A percentile compares a stretch with the other conserved stretches of the same genome.
Evolutionary conservation across 2,888 invertebrate species (phyloP).

Genomic region (Liodrosophila aerea): DNA sequence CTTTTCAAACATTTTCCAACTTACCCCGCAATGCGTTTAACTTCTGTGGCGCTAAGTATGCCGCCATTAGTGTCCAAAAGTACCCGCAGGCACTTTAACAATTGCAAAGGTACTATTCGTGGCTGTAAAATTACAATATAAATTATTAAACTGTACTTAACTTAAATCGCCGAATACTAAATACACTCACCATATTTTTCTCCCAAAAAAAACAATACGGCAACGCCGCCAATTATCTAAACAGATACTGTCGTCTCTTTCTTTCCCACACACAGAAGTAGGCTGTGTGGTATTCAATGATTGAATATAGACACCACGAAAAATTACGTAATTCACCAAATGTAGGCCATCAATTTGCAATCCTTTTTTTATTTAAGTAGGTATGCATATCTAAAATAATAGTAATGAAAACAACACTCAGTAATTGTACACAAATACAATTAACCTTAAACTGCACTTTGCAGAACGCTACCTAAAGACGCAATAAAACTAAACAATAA

Average conservation of each 20-base stretch:
- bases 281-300: constrained; percentile 11
- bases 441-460: constrained; percentile 21
- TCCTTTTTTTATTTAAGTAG: constrained; percentile 12
- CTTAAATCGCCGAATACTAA: not conserved
- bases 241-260: constrained; percentile 39
- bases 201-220: constrained; percentile 36
- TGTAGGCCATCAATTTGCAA: constrained; percentile 39
- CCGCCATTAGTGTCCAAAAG: constrained; percentile 92
- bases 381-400: constrained; percentile 58
- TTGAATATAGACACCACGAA: constrained; percentile 35
- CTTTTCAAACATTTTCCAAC: constrained; percentile 65
- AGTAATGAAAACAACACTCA: constrained; percentile 45
- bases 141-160: not conserved
- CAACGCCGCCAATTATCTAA: constrained; percentile 49
- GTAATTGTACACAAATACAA: constrained; percentile 32
- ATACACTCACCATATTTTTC: constrained; percentile 56
- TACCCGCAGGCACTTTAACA: constrained; percentile 94
- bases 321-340: constrained; percentile 62
- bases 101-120: constrained; percentile 94
- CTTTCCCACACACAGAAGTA: constrained; percentile 15
- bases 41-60: constrained; percentile 93
- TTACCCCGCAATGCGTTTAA: constrained; percentile 93
- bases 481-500: constrained; percentile 33
- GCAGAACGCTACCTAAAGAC: constrained; percentile 30
- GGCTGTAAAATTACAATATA: constrained; percentile 87